Percentiles rank a stretch among this genome's conserved stretches.
These are phyloP conservation scores for Chaenocephalus aceratus DNA, from an alignment of 2,113 vertebrate genomes.

Conservation along the genomic window DNA sequence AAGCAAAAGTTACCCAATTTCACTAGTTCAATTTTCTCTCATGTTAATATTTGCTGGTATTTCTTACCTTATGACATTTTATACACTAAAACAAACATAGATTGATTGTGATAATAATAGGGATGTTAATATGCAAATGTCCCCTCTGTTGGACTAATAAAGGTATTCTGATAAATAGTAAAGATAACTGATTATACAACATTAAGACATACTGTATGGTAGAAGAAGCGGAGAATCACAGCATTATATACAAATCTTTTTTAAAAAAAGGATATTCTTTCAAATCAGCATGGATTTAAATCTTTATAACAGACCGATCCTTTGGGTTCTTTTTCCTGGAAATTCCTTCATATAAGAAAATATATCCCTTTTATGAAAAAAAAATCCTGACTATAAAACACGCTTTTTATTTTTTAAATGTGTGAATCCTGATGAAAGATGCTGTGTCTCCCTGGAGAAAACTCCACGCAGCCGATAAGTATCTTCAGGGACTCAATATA, in stretches of 20 bases:
- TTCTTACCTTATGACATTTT: neutral
- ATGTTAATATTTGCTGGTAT: neutral
- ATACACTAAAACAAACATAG: neutral
- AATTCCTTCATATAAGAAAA: no score
- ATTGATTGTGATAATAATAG: neutral
- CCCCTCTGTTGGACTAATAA: no score
- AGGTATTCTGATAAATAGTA: neutral
- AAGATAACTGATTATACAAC: neutral
- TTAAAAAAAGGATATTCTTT: neutral
- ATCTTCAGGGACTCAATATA: conserved; percentile 62
- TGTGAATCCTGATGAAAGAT: conserved; percentile 20
- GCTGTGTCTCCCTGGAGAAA: conserved; percentile 28
- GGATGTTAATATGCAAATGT: neutral
- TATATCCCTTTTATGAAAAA: neutral
- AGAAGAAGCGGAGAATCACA: neutral
- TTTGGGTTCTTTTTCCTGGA: no score
- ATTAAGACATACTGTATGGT: no score
- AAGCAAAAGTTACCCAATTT: neutral
- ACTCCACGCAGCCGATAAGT: conserved; percentile 3
- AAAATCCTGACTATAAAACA: neutral
- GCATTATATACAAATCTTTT: neutral
- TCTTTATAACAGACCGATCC: neutral
- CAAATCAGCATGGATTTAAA: neutral
- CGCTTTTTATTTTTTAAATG: conserved; percentile 18
- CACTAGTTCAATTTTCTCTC: neutral